Base-by-base conservation (phyloP, 2,113 vertebrate genomes). In the Sclerurus mexicanus region DNA sequence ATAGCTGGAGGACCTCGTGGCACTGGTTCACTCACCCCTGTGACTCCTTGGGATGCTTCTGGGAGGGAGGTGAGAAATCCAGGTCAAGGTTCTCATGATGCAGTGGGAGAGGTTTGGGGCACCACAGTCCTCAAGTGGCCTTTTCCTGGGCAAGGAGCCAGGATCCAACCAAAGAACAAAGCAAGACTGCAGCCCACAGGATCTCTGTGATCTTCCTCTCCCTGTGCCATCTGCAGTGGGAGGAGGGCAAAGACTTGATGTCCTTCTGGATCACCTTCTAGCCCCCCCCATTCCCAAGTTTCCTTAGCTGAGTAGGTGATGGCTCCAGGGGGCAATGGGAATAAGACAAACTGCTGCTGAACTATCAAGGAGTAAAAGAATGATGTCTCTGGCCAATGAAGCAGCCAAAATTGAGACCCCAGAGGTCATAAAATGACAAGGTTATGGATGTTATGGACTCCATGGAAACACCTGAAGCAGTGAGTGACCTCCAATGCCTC, bases 41-140 rank as follows among this genome's bases (percentile, higher is more conserved):
- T 23, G 39, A 42, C 53, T 75, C 86, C 17, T 5, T 1, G 1
- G 49, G 59, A 58, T 3, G 2, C 3, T 1, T 19, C 77, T 58
- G 71, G 67, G 40, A 53, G 13, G 12, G 31, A 76, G 2, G 25
- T 33, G 24, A 55, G 13, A 80, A 73, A 46, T 14, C 35, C 92
- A 69, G 37, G 78, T 59, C 58, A 64, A 14, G 0, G 2, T 37
- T 27, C 19, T 59, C 2, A 0, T 8, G 30, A 39, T 60, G 66
- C 50, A 12, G 47, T 12, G n/a, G 58, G 21, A 77, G 53, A 80
- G 20, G 3, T 80, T 77, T 88, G 39, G 31, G 62, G 19, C 44
- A 77, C 27, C 50, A 7, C 20, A 46, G 39, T 12, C 69, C 31
- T 79, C 14, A 3, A 24, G 39, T 16, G 7, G 42, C 39, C 42